These are phyloP conservation scores for Podiceps cristatus DNA, from an alignment of 2,113 vertebrate genomes.

Conservation along the genomic window DNA sequence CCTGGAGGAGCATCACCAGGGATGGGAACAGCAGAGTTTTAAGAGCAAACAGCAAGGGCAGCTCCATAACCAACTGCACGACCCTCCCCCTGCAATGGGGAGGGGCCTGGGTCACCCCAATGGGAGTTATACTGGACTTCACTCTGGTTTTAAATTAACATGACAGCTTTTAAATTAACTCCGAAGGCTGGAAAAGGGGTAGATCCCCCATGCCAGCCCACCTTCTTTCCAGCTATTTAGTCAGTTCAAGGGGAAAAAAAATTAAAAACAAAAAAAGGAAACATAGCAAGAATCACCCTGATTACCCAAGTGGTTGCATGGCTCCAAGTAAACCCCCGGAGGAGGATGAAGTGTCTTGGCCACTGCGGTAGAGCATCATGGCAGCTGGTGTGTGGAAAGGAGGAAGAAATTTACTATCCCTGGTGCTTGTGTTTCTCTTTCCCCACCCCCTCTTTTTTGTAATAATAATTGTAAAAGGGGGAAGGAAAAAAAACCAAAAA, in stretches of 20 bases:
- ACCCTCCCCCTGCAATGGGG: accelerated
- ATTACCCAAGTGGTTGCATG: background rate
- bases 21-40: background rate
- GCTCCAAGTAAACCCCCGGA: background rate
- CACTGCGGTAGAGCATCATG: background rate
- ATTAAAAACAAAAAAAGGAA: background rate
- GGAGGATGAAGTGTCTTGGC: background rate
- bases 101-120: background rate
- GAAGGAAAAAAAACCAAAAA: background rate
- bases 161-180: background rate
- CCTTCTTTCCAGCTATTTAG: background rate
- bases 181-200: background rate
- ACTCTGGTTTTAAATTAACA: background rate
- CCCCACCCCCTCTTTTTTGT: background rate
- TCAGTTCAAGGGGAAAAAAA: background rate
- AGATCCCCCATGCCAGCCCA: background rate
- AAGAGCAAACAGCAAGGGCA: background rate
- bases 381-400: slow-evolving; percentile 29
- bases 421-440: background rate
- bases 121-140: accelerated
- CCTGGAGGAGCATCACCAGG: background rate
- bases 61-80: background rate
- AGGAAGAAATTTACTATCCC: slow-evolving; percentile 10
- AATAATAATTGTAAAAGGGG: background rate
- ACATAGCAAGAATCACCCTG: background rate